Evolutionary conservation across 1,140 invertebrate genomes (phyloP), one percentile per base, ranked within the genome.

Genomic region (Lepidostoma basale): DNA sequence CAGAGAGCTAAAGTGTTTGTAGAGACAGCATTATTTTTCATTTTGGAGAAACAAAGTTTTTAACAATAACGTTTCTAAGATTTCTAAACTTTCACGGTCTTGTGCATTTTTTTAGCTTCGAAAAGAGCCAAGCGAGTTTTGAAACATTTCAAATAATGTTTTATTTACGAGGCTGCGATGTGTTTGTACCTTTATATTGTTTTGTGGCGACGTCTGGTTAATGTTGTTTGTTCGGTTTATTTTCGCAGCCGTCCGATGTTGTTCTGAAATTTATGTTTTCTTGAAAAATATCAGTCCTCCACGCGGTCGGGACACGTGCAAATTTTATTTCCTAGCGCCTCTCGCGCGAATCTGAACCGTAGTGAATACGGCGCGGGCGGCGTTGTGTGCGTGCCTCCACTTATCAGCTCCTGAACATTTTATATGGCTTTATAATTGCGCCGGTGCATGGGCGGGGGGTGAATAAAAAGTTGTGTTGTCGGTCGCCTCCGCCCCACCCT

Each of bases 401-500:
- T 70, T 70, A 70, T 70, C 69, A 70, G 56, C 69, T 30, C 63
- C 69, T 47, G 47, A 62, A 63, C 69, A 63, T 70, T 67, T 70
- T 70, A 70, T 70, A 70, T 70, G 69, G 69, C 59, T 67, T 70
- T 70, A 70, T 70, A 70, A 70, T 70, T 67, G 64, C 64, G 8
- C 33, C 47, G 36, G 39, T 40, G 45, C 60, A 39, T n/a, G 36
- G 20, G 22, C 36, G 30, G 62, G 6, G 28, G 45, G 23, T 14
- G 25, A 9, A 39, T 16, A 54, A 36, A 30, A 30, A n/a, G 49
- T 20, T 30, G 49, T 54, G n/a, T 54, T 4, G 23, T 54, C 49
- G 23, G 12, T 10, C 3, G 45, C 45, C 3, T 47, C 12, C 20
- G 12, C 20, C 20, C 18, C 44, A n/a, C n/a, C n/a, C n/a, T n/a